Conservation (phyloP, 1,140 invertebrate species). For the Drosophila nigromelanica region DNA sequence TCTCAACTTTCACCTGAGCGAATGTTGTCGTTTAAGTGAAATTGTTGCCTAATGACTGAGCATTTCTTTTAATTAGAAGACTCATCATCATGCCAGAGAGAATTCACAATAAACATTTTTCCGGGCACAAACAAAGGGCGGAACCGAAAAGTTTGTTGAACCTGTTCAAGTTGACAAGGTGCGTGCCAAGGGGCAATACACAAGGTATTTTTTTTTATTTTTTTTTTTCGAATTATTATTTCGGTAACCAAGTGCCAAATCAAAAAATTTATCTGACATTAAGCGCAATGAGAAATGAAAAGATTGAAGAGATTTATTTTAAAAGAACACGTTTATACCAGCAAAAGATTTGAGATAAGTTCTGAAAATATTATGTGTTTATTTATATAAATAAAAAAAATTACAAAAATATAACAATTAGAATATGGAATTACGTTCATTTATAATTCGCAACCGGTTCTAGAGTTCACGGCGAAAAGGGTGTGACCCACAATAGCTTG, state of each 20-base stretch:
- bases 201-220: background rate
- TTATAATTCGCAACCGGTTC: constrained; percentile 22
- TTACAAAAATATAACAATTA: background rate
- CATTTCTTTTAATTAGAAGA: constrained; percentile 77
- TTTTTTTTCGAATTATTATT: constrained; percentile 4
- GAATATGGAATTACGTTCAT: background rate
- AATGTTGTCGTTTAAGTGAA: constrained; percentile 57
- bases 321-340: constrained; percentile 18
- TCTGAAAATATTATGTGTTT: background rate
- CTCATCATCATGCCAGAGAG: constrained; percentile 58
- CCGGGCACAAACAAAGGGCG: constrained; percentile 39
- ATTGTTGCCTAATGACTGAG: constrained; percentile 75
- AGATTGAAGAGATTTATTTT: constrained; percentile 31
- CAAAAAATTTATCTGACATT: constrained; percentile 52
- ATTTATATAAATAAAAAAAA: background rate
- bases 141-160: constrained; percentile 59
- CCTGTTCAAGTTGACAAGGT: constrained; percentile 40
- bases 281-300: constrained; percentile 36
- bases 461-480: constrained; percentile 5
- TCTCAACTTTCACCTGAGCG: constrained; percentile 63
- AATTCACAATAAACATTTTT: constrained; percentile 31
- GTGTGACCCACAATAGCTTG: constrained; percentile 11
- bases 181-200: constrained; percentile 38
- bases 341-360: constrained; percentile 13
- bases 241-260: constrained; percentile 39